Base-by-base conservation (phyloP, 1,140 invertebrate species). In the Scaptodrosophila lebanonensis region DNA sequence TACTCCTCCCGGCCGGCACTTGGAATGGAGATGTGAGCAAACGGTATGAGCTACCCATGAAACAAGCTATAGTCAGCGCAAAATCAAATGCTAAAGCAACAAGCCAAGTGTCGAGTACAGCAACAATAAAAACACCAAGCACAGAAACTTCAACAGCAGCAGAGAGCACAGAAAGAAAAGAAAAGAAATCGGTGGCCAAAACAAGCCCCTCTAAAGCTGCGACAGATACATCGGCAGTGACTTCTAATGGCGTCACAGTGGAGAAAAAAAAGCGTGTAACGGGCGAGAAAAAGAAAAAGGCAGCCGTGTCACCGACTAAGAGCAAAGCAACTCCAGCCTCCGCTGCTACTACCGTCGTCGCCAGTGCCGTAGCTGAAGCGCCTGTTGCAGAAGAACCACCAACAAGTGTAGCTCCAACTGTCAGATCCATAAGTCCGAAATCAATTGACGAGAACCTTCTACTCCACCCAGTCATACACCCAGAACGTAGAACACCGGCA, bases 1-100 rank as follows among this genome's bases (percentile, higher is more conserved):
- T 85, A n/a, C 42, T 86, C 4, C 45, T 85, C 30, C 85, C 85
- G 1, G 33, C 58, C 9, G 64, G 52, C 8, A 67, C 39, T 1
- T 86, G 84, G 84, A 66, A 86, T 45, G 75, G 79, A 17, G 68
- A 84, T 59, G 54, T 68, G 1, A 11, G 53, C 22, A 76, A 77
- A 27, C 84, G 84, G 8, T 86, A 70, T 33, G 79, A 85, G 32
- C 40, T 85, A 8, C 42, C 65, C 39, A 36, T 73, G 1, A 84
- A 66, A 27, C 61, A 71, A 22, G 44, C 44, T 3, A 15, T 59
- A 12, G 9, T 53, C 6, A 82, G 36, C 18, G 51, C 51, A 27
- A 47, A 50, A 6, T 16, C 33, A 2, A 57, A 64, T 6, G n/a
- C n/a, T 2, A 53, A 42, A 17, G 13, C 43, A 36, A 15, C 25